phyloP scores from a whole-genome alignment of 2,888 invertebrate genomes.

The Belgica antarctica region DNA sequence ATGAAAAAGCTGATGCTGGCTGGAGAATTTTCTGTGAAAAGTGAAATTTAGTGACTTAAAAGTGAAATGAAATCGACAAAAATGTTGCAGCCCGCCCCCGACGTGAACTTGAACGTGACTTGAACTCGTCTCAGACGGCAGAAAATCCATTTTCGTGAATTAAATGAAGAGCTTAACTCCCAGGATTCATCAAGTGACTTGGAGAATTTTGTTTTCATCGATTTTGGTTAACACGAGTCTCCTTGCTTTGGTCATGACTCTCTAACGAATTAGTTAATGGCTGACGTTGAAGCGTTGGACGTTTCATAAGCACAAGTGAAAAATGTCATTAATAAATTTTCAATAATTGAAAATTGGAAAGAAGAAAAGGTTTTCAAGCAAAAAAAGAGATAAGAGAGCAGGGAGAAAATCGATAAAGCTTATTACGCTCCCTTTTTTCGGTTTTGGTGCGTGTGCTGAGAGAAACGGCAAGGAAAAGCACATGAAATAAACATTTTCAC shows the following conservation, averaged over 20 bases:
- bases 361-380: constrained; percentile 13
- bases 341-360: constrained; percentile 31
- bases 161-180: constrained; percentile 37
- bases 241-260: neutral
- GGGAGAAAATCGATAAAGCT: constrained; percentile 43
- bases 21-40: neutral
- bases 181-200: constrained; percentile 29
- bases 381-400: constrained; percentile 29
- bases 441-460: constrained; percentile 13
- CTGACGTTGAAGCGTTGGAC: neutral
- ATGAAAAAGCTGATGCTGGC: constrained; percentile 1
- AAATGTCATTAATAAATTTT: constrained; percentile 16
- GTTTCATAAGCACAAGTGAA: constrained; percentile 2
- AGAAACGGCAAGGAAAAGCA: constrained; percentile 19
- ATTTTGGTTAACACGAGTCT: neutral
- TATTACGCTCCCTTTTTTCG: constrained; percentile 35
- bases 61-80: neutral
- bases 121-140: neutral
- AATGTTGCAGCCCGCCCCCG: no score
- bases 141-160: neutral
- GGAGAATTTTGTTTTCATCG: neutral
- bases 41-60: constrained; percentile 12
- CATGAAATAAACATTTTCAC: constrained; percentile 35
- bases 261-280: neutral
- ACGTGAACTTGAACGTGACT: neutral